Percentiles rank a stretch among this genome's conserved stretches.
Conservation (phyloP, 2,113 vertebrate genomes). For the Ia io region DNA sequence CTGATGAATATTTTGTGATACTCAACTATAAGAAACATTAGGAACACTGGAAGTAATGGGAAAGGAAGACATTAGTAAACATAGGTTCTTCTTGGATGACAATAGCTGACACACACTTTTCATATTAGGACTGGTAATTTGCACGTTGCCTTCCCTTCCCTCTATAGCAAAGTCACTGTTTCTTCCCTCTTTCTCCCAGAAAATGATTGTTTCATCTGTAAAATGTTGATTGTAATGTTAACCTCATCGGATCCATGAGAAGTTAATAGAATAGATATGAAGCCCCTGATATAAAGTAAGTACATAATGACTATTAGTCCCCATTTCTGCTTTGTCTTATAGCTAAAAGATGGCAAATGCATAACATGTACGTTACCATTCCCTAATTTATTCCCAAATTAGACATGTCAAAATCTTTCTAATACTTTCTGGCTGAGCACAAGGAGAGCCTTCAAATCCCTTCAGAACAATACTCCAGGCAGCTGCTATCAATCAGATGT, state of each 20-base stretch:
- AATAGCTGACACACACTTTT: background rate
- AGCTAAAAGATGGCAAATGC: background rate
- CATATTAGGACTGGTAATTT: background rate
- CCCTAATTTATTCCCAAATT: background rate
- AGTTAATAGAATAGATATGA: background rate
- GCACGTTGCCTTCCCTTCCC: background rate
- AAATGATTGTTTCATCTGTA: background rate
- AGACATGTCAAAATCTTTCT: background rate
- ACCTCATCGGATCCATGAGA: background rate
- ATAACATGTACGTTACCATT: background rate
- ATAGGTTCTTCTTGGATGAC: background rate
- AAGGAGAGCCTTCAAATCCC: background rate
- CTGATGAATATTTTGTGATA: background rate
- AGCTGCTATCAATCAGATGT: background rate
- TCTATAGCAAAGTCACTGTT: background rate
- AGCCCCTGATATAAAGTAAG: background rate
- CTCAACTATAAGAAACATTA: background rate
- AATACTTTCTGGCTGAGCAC: background rate
- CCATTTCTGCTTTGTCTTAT: background rate
- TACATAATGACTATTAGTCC: background rate
- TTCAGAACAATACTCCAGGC: background rate
- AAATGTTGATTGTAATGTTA: background rate
- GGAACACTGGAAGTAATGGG: background rate
- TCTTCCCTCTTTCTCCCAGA: background rate
- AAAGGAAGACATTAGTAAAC: background rate